Base-by-base conservation (phyloP, 2,797 vertebrate species). In the Luscinia megarhynchos region DNA sequence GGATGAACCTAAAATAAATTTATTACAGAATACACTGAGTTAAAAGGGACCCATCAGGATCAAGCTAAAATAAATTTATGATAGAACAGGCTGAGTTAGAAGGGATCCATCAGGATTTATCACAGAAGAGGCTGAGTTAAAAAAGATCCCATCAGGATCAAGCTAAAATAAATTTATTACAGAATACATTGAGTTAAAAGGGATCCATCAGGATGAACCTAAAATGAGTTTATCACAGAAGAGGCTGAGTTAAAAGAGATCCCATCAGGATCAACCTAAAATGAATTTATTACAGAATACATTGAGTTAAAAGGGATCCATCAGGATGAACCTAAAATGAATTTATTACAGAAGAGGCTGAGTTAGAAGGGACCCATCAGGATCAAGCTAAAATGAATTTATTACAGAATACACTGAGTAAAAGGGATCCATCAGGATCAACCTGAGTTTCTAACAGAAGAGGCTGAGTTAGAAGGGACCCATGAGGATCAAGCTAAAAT, bases 181-280 rank as follows among this genome's bases (percentile, higher is more conserved):
- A 43, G 43, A 43, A 10, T 41, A 16, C 41, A 41, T 19, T 43
- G 43, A 20, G 18, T 43, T 43, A 10, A 5, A 43, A 43, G 9
- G 18, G 43, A 43, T 19, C 18, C 43, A 43, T 19, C 8, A 43
- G 43, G 43, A 43, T 43, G 4, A 43, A 43, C 9, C 45, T 2
- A 11, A 77, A 77, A 51, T 8, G 7, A 89, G 16, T 48, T 48
- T 48, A 48, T 23, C 14, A 23, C 22, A 48, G 46, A 48, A 48
- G 11, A 6, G 1, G 1, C 30, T 46, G 45, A 2, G 46, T 48
- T 48, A 24, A 1, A 38, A 50, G 19, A 23, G 14, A 34, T 0
- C 34, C 40, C 30, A 55, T 7, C 17, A 55, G 50, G 30, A 26
- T 3, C 53, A 46, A 40, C 10, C 18, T 4, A 9, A 34, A 34